Evolutionary conservation across 2,888 invertebrate genomes (phyloP), one percentile per base, ranked within the genome.

Genomic region (Drosophila crucigera): DNA sequence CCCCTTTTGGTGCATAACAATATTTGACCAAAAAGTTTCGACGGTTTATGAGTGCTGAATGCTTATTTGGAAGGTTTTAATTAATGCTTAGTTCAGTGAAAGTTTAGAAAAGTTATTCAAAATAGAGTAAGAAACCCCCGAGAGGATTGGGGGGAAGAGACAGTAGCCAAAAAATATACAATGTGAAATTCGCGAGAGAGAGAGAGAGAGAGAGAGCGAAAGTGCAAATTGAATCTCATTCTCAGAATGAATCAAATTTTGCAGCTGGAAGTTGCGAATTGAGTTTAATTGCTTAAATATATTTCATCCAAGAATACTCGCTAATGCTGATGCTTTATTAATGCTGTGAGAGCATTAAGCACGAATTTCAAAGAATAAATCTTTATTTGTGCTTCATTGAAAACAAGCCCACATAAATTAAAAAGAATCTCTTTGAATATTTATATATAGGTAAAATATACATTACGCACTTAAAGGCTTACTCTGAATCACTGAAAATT

Each of bases 11-110:
- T 72, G 54, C 72, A 64, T 73, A 73, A 72, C 50, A 60, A 64
- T 72, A 59, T 16, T 72, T 72, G 55, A 55, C 73, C 59, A 72
- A 73, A 47, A 73, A 73, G 64, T 73, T 72, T 72, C 39, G 54
- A 65, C 60, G 60, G 53, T 60, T 82, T 63, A 59, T 72, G 72
- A 72, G 54, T 72, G 68, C 67, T 49, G 68, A 81, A 67, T 77
- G 68, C 65, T 81, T 77, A 81, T 81, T 83, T 78, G 67, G 68
- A 69, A 65, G 71, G 67, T 82, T 81, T 84, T 84, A 84, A 81
- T 81, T 84, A 82, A 84, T 62, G 78, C 71, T 72, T 63, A 72
- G 63, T 64, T 72, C 52, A 72, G 72, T 64, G 72, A 59, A 72
- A 72, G 63, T 64, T 72, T 16, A 63, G 33, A 58, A 72, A 72